phyloP scores from a whole-genome alignment of 2,888 invertebrate genomes.

The Hypercompe scribonia region DNA sequence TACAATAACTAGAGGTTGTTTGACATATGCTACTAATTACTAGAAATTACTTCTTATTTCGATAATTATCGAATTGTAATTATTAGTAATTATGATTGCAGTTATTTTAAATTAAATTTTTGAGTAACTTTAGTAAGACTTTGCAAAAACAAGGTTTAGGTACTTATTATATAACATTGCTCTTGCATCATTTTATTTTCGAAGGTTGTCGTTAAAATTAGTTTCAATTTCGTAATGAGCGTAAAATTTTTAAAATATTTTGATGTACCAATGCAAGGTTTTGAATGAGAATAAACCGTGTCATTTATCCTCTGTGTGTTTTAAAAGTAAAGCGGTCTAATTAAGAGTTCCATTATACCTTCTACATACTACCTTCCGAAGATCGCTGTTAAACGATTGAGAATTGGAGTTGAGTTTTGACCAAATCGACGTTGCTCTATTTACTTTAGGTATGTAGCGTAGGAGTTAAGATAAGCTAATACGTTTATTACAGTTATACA shows the following conservation, averaged over 20 bases:
- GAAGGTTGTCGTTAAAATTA: background rate
- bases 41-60: background rate
- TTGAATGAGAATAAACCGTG: background rate
- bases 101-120: background rate
- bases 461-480: too few species aligned
- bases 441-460: too few species aligned
- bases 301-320: too few species aligned
- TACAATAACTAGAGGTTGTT: background rate
- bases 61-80: background rate
- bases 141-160: too few species aligned
- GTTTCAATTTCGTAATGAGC: background rate
- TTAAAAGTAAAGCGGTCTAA: too few species aligned
- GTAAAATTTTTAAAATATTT: background rate
- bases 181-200: too few species aligned
- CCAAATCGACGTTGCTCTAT: too few species aligned
- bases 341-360: too few species aligned
- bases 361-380: too few species aligned
- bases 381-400: too few species aligned
- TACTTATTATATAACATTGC: background rate
- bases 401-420: too few species aligned
- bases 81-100: background rate
- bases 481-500: too few species aligned
- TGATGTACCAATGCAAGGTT: background rate
- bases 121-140: background rate
- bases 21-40: background rate